Conservation (phyloP, 1,140 invertebrate species). For the Trachymyrmex cornetzi region DNA sequence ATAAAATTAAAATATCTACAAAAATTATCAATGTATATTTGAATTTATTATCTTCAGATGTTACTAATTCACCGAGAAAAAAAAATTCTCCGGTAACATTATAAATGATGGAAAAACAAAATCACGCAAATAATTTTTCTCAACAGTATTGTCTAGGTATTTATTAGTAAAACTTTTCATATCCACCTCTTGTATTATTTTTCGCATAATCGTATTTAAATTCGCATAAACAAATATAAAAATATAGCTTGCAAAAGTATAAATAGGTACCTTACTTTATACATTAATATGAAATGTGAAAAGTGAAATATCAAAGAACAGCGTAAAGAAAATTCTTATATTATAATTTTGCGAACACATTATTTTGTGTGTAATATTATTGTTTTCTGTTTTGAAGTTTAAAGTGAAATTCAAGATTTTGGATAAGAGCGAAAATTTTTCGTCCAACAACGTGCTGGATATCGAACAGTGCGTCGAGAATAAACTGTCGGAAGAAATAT, state of each 20-base stretch:
- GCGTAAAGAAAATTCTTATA: not conserved
- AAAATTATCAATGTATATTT: constrained; percentile 19
- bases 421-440: constrained; percentile 70
- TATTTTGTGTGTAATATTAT: not conserved
- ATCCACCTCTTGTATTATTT: too few relatives aligned
- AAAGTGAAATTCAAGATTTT: constrained; percentile 68
- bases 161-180: too few relatives aligned
- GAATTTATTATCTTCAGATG: not conserved
- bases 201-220: too few relatives aligned
- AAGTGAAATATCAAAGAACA: not conserved
- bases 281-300: not conserved
- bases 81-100: not conserved
- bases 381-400: constrained; percentile 40
- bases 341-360: not conserved
- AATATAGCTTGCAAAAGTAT: not conserved
- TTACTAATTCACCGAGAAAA: not conserved
- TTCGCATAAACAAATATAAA: not conserved
- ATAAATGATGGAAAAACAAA: not conserved
- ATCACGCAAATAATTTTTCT: too few relatives aligned
- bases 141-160: too few relatives aligned
- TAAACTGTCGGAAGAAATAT: not conserved
- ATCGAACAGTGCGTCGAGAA: not conserved
- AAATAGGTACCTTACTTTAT: not conserved
- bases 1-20: not conserved
- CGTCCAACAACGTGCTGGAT: constrained; percentile 58